Evolutionary conservation across 2,113 vertebrate species (phyloP), one percentile per base, ranked within the genome.

Genomic region (Brienomyrus longianalis): DNA sequence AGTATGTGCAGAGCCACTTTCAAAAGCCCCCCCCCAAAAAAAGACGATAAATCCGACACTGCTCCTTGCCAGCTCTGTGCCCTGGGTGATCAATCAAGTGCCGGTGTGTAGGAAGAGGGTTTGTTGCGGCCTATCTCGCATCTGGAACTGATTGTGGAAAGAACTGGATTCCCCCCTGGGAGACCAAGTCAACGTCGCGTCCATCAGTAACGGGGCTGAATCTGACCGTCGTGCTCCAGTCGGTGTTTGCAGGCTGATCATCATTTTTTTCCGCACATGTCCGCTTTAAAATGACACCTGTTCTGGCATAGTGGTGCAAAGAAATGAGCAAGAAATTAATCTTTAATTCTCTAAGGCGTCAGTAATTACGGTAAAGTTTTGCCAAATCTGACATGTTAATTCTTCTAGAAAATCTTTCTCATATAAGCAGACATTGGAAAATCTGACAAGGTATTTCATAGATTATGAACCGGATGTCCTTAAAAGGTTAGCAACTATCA

Each of bases 111-210:
- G 93, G 87, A 94, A 93, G 89, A 21, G 27, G 91, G 56, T 92
- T 93, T 17, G 15, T 87, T 93, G 92, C 21, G 21, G 93, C 89
- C 92, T 92, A 92, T 89, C 92, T 95, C 88, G 97, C 97, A 98
- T 98, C 97, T 98, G 97, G 97, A 97, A 96, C 92, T 96, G 95
- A 97, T 98, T 96, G 91, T 77, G 1, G 0, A 90, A 90, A 3
- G 0, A 86, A 91, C 89, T 91, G 92, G 93, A 92, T 52, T 17
- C 74, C 59, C 21, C 59, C 19, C 66, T 5, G 17, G 19, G 5
- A 54, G 27, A 15, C 23, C n/a, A 31, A 70, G 27, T 74, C 11
- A 31, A 35, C 27, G 66, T 11, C 9, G 66, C 3, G 3, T 74
- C 31, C 31, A 27, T 74, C 66, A 35, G 66, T 74, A 35, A 74